A percentile compares a stretch with the other conserved stretches of the same genome.
These are phyloP conservation scores for Amiota communis DNA, from an alignment of 2,888 invertebrate species.

Conservation along the genomic window DNA sequence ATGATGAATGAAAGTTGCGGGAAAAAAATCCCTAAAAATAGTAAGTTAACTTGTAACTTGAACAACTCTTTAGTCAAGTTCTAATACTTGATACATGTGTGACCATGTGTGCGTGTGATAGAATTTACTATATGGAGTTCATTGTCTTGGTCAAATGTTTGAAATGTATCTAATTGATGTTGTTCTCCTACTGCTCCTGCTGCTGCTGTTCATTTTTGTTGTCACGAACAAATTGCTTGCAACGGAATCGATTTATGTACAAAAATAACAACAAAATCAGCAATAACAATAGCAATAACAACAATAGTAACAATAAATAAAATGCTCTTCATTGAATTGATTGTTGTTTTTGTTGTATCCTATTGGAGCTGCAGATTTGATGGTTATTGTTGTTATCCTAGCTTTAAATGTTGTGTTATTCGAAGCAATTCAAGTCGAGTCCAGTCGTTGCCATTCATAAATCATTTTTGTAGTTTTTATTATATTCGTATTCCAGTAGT, in stretches of 20 bases:
- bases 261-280: background rate
- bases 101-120: background rate
- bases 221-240: conserved; percentile 9
- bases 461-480: conserved; percentile 5
- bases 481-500: background rate
- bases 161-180: conserved; percentile 13
- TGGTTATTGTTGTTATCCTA: too few species aligned
- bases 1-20: background rate
- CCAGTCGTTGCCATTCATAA: conserved; percentile 16
- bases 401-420: background rate
- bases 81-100: background rate
- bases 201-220: too few species aligned
- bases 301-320: background rate
- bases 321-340: background rate
- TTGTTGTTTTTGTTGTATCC: background rate
- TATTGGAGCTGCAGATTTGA: background rate
- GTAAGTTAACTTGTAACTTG: background rate
- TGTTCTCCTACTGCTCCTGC: background rate
- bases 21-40: background rate
- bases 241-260: conserved; percentile 8
- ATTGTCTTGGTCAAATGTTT: background rate
- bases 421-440: background rate
- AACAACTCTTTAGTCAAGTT: background rate
- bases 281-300: background rate
- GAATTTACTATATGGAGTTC: background rate